Evolutionary conservation across 2,888 invertebrate genomes (phyloP), one percentile per base, ranked within the genome.

Genomic region (Helobdella robusta): DNA sequence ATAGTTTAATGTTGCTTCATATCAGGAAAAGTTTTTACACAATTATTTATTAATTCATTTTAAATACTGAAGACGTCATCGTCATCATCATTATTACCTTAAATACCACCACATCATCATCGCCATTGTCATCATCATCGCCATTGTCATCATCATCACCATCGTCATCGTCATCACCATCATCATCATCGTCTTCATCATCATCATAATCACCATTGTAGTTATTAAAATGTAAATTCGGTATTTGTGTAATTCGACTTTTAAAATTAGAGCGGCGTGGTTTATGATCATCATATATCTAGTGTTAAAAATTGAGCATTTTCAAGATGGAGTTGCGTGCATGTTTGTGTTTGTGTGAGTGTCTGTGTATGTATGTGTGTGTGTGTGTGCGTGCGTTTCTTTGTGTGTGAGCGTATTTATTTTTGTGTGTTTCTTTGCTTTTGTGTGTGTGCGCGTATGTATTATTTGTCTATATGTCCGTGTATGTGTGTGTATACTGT

Each of bases 101-200:
- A 4, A 56, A 23, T 30, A 28, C 30, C 56, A 30, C 30, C 28
- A 28, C n/a, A n/a, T 56, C 56, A 28, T 56, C 56, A 28, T 56
- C 56, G n/a, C 30, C 56, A 56, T 30, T 30, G 28, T 56, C 56
- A 30, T 28, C 56, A 28, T 56, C 56, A 30, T 56, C 32, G 30
- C 4, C 56, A 28, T 56, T n/a, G 18, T 56, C 56, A 25, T 56
- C 56, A 25, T 56, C 56, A n/a, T 11, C 11, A n/a, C 11, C 44
- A 15, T 40, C n/a, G 11, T 40, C 11, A n/a, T 40, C 11, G n/a
- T 40, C 44, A n/a, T 40, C n/a, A 40, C 15, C 30, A 4, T 23
- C n/a, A 40, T 15, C 11, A n/a, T 15, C 44, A 40, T 15, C 11
- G 11, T 15, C 44, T 40, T 40, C n/a, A 40, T 40, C n/a, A n/a